These are phyloP conservation scores for Lanistes nyassanus DNA, from an alignment of 1,140 invertebrate species.

Conservation along the genomic window DNA sequence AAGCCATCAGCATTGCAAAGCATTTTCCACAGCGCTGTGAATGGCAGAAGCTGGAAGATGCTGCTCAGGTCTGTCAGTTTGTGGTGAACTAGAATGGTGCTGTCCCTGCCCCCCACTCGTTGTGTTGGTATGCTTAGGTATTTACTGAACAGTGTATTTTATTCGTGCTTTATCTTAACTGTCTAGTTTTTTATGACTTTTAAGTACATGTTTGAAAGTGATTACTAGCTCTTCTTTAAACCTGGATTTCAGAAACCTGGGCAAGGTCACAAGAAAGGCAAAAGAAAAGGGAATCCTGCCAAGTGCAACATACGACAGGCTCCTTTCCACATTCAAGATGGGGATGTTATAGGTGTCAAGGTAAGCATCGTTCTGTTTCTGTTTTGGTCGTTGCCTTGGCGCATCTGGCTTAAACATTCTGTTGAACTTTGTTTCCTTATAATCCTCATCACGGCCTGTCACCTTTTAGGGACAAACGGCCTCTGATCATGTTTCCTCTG, in stretches of 20 bases:
- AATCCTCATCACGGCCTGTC: too few species aligned
- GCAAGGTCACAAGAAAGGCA: constrained; percentile 38
- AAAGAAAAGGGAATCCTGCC: constrained; percentile 36
- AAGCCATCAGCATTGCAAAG: constrained; percentile 57
- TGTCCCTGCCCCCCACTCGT: not conserved
- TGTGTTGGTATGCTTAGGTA: not conserved
- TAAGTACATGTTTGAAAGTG: not conserved
- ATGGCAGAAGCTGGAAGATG: constrained; percentile 53
- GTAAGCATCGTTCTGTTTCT: constrained; percentile 25
- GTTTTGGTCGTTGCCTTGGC: not conserved
- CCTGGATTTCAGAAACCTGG: constrained; percentile 19
- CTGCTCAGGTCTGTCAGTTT: constrained; percentile 7
- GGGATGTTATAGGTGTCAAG: constrained; percentile 60
- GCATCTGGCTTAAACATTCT: not conserved
- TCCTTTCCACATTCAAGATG: constrained; percentile 58
- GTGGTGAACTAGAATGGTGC: not conserved
- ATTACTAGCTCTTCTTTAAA: constrained; percentile 3
- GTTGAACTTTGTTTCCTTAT: too few species aligned
- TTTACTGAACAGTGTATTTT: not conserved
- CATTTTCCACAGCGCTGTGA: constrained; percentile 51
- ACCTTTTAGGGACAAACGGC: not conserved
- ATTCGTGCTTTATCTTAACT: not conserved
- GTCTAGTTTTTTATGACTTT: not conserved
- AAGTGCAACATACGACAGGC: constrained; percentile 52
- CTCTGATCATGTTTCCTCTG: too few species aligned